These are phyloP conservation scores for Onychostoma macrolepis DNA, from an alignment of 2,113 vertebrate genomes.

Conservation along the genomic window DNA sequence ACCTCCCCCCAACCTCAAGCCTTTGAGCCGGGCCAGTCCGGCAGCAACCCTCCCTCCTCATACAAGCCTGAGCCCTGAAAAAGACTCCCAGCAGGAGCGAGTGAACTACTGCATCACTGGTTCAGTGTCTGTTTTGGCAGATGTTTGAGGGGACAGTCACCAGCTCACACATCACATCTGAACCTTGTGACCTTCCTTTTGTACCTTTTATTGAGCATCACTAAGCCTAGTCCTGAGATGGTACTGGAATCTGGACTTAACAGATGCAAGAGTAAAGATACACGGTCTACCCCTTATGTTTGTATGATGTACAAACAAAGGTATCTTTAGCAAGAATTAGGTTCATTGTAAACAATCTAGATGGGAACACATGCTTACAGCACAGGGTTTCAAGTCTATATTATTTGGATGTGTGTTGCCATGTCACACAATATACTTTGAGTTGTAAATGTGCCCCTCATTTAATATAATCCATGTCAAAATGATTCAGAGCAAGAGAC, in stretches of 20 bases:
- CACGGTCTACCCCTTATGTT: not conserved
- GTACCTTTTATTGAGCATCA: conserved; percentile 14
- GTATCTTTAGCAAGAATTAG: not conserved
- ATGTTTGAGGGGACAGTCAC: not conserved
- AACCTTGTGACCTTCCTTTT: conserved; percentile 11
- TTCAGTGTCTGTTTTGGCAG: not conserved
- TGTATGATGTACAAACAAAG: not conserved
- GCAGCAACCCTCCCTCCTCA: conserved; percentile 65
- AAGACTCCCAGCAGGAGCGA: conserved; percentile 13
- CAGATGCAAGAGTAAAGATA: not conserved
- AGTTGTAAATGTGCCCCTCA: not conserved
- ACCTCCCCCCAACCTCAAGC: conserved; percentile 55
- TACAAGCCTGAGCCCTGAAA: conserved; percentile 72
- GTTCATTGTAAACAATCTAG: not conserved
- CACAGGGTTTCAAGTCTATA: not conserved
- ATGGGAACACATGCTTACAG: not conserved
- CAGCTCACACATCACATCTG: not conserved
- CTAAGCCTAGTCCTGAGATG: not conserved
- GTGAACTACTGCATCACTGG: not conserved
- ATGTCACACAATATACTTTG: conserved; percentile 4
- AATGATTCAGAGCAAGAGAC: not conserved
- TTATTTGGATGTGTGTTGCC: not conserved
- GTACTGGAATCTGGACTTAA: not conserved
- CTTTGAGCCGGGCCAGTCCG: conserved; percentile 44
- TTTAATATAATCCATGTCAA: conserved; percentile 19